Base-by-base conservation (phyloP, 1,140 invertebrate species). In the Lepidurus packardi region DNA sequence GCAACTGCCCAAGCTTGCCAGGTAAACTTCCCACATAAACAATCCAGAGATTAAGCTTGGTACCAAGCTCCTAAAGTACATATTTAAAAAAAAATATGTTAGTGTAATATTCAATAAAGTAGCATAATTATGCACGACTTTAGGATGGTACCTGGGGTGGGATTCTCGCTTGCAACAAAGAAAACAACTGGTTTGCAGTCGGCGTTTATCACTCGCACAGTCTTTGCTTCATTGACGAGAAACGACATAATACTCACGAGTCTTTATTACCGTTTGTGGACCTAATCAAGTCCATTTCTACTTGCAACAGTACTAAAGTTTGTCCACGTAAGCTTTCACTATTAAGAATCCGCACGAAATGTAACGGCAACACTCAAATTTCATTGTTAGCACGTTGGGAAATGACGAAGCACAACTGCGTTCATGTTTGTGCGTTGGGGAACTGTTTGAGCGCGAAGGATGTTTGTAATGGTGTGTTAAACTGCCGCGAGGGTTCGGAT, bases 401-500 rank as follows among this genome's bases (percentile, higher is more conserved):
- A 13, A 13, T 65, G 16, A 16, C 53, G 16, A 65, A 65, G 53
- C 13, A 13, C 21, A 65, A 65, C 13, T 65, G 53, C 21, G 16
- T 1, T 7, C 53, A 65, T 65, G 9, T 65, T 65, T 78, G 78
- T 21, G 21, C 78, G 7, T 25, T 78, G 73, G 78, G 78, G 13
- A 21, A 43, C n/a, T 78, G 78, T 21, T 45, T 78, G 8, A 2
- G 13, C 8, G 25, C 9, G 8, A 24, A 78, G n/a, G 42, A 75
- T 25, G 21, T 74, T 3, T 78, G 78, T 34, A 74, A 78, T 74
- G 73, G 78, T 21, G 24, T 75, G 7, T 45, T 74, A 16, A 24
- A 78, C 41, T 78, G 78, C 73, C 73, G 78, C n/a, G 78, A 78
- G 25, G 73, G 73, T 8, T 75, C 73, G n/a, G 78, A 78, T 16